Evolutionary conservation across 2,797 vertebrate genomes (phyloP).

Genomic region (Enoplosus armatus): DNA sequence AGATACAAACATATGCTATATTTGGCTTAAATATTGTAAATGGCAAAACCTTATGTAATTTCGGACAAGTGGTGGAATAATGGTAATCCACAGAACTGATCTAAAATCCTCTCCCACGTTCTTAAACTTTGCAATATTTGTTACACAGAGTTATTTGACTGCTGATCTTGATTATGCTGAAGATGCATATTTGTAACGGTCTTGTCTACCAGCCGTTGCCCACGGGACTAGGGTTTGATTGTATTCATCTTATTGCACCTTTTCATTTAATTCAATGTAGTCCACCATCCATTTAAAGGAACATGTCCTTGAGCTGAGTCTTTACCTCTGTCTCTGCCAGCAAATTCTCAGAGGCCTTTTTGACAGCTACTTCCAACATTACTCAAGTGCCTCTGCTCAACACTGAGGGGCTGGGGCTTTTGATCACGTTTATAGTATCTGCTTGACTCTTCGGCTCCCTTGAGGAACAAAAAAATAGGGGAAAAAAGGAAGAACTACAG

Average conservation of each 20-base stretch:
- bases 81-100: background rate
- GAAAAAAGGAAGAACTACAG: background rate
- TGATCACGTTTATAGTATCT: conserved; percentile 53
- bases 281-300: conserved; percentile 15
- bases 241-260: conserved; percentile 25
- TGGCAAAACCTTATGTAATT: background rate
- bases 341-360: conserved; percentile 43
- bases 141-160: conserved; percentile 10
- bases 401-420: conserved; percentile 27
- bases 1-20: background rate
- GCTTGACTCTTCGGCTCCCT: conserved; percentile 30
- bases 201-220: background rate
- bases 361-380: conserved; percentile 53
- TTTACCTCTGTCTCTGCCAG: conserved; percentile 15
- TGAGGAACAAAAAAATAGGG: conserved; percentile 5
- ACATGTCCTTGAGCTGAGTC: conserved; percentile 43
- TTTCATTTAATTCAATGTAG: conserved; percentile 29
- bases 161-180: conserved; percentile 28
- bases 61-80: background rate
- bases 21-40: background rate
- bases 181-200: conserved; percentile 10
- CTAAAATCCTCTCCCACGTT: background rate
- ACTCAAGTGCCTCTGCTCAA: conserved; percentile 31
- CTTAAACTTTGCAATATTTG: conserved; percentile 8
- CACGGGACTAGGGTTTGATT: conserved; percentile 6